Evolutionary conservation across 2,797 vertebrate species (phyloP), one percentile per base, ranked within the genome.

Genomic region (Chrosomus eos): DNA sequence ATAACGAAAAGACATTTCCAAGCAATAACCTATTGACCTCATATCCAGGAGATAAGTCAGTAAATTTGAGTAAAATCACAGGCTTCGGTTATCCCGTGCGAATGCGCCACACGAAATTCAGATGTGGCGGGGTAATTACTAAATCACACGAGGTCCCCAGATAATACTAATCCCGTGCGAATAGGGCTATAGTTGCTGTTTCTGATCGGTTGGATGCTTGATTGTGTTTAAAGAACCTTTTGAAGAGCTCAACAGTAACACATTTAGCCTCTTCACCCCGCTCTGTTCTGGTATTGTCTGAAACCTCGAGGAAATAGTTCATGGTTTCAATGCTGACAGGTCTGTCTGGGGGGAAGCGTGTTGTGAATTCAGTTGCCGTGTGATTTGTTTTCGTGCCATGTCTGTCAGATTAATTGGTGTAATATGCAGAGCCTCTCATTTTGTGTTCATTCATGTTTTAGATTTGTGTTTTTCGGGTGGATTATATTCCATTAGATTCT

Each of bases 371-470:
- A 68, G 45, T 33, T 36, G 31, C 14, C n/a, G 51, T 71, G 16
- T 16, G 21, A 80, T 80, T 70, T 28, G 53, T 79, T 81, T 60
- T 81, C 2, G 18, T 70, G 36, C 9, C 36, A 1, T 7, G 51
- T 45, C 36, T 72, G 38, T 82, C 70, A 71, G 55, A 66, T 75
- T 53, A 67, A 67, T 74, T 75, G 28, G 58, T n/a, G 38, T 51
- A 45, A 51, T 82, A n/a, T 13, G 40, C 28, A 11, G 26, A 64
- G 23, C 40, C 55, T 66, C 11, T 53, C 40, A 66, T 73, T 64
- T 33, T 23, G 28, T 26, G 26, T 62, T 74, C 55, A 64, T 45
- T 79, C 77, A 19, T 67, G 7, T 66, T 74, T 36, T 7, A 66
- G 53, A 76, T 60, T 18, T 14, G 23, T 38, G 33, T 60, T 66